A percentile compares a stretch with the other conserved stretches of the same genome.
Evolutionary conservation across 2,888 invertebrate species (phyloP).

Genomic region (Vesta saturnalis): DNA sequence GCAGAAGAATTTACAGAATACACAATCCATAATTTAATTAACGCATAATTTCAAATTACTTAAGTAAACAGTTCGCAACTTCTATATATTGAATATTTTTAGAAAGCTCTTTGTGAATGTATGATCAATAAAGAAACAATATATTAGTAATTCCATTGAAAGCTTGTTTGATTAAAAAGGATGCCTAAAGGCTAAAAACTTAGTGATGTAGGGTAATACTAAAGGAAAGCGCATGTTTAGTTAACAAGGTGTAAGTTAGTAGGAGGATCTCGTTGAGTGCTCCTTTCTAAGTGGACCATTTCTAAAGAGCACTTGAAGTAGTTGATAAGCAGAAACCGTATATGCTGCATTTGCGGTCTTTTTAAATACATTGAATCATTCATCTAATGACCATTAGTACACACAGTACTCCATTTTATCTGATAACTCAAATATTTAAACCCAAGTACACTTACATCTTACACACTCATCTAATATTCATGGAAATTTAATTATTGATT

Average conservation of each 20-base stretch:
- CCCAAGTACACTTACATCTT: no score
- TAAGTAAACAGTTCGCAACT: no score
- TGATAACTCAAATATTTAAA: no score
- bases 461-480: no score
- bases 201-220: background rate
- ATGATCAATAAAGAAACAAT: slow-evolving; percentile 9
- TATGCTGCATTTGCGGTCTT: slow-evolving; percentile 20
- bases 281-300: slow-evolving; percentile 26
- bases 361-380: slow-evolving; percentile 17
- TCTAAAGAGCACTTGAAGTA: slow-evolving; percentile 21
- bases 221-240: slow-evolving; percentile 20
- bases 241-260: slow-evolving; percentile 32
- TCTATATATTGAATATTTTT: no score
- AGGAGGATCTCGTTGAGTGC: slow-evolving; percentile 15
- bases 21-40: no score
- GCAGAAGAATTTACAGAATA: no score
- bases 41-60: no score
- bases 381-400: background rate
- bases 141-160: slow-evolving; percentile 14
- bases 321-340: slow-evolving; percentile 11
- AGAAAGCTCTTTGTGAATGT: slow-evolving; percentile 14
- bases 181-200: background rate
- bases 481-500: no score
- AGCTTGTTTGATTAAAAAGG: slow-evolving; percentile 11
- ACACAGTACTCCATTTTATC: no score